phyloP scores from a whole-genome alignment of 2,113 vertebrate species.

The Galemys pyrenaicus region DNA sequence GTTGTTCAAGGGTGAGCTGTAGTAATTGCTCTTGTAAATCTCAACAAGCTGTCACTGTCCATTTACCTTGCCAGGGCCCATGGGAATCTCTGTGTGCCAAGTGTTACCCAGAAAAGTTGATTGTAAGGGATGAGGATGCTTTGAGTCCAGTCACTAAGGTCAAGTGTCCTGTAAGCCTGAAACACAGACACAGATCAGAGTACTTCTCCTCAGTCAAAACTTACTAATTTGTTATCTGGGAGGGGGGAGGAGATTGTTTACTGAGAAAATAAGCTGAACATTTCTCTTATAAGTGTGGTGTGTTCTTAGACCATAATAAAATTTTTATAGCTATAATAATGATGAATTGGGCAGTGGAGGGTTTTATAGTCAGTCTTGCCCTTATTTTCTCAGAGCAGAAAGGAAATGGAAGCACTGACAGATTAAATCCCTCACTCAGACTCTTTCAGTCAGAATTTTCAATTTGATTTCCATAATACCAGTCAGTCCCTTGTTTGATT shows the following conservation, averaged over 20 bases:
- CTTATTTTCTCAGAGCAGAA: background rate
- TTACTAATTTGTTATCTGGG: background rate
- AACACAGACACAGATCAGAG: background rate
- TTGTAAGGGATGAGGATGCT: background rate
- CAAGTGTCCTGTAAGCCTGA: background rate
- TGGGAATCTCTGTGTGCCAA: background rate
- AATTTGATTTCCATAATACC: background rate
- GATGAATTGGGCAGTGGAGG: background rate
- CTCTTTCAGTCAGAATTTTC: background rate
- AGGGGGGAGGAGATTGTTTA: background rate
- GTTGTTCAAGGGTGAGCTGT: background rate
- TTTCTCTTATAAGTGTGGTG: background rate
- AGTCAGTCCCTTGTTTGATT: background rate
- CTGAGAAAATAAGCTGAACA: background rate
- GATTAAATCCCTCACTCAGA: background rate
- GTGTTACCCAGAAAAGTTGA: background rate
- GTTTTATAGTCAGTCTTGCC: background rate
- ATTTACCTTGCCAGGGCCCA: background rate
- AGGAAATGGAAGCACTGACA: background rate
- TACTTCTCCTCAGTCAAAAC: background rate
- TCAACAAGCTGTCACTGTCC: background rate
- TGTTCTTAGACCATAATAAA: slow-evolving; percentile 15
- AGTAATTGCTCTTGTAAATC: background rate
- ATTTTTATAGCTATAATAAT: background rate
- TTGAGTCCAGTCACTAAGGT: background rate